These are phyloP conservation scores for Meriones psammophilus DNA, from an alignment of 2,797 vertebrate species.

Conservation along the genomic window DNA sequence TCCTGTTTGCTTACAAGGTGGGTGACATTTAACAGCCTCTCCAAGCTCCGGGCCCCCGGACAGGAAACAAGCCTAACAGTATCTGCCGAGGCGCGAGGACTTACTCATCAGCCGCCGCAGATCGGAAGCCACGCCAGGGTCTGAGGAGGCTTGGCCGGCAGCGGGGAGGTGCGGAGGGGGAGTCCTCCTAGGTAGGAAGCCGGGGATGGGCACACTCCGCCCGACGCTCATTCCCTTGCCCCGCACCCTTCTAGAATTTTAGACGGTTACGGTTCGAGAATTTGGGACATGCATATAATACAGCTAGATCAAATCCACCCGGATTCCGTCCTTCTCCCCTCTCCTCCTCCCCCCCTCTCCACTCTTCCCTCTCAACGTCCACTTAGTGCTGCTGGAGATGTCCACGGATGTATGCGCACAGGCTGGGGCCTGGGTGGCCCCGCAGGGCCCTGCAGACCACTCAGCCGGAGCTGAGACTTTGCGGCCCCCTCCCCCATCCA, in stretches of 20 bases:
- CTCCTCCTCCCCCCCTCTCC: too few species aligned
- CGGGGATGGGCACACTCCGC: background rate
- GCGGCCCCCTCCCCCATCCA: background rate
- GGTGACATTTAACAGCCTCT: background rate
- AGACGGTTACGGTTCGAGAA: background rate
- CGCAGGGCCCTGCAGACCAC: background rate
- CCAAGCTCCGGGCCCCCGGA: background rate
- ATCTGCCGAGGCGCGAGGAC: background rate
- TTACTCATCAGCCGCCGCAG: too few species aligned
- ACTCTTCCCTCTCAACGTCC: background rate
- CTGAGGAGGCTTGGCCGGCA: background rate
- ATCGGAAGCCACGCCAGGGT: background rate
- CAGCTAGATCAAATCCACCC: background rate
- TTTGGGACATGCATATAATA: background rate
- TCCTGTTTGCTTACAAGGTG: background rate
- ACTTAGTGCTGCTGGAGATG: background rate
- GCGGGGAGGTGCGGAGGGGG: too few species aligned
- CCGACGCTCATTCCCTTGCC: background rate
- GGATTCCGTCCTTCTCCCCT: background rate
- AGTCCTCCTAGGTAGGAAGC: background rate
- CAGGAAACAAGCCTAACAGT: background rate
- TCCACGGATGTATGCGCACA: rapidly evolving
- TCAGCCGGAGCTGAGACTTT: background rate
- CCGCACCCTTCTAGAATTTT: background rate
- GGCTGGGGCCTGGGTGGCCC: background rate